These are phyloP conservation scores for Mongoloraphidia duomilia DNA, from an alignment of 2,888 invertebrate species.

Conservation along the genomic window DNA sequence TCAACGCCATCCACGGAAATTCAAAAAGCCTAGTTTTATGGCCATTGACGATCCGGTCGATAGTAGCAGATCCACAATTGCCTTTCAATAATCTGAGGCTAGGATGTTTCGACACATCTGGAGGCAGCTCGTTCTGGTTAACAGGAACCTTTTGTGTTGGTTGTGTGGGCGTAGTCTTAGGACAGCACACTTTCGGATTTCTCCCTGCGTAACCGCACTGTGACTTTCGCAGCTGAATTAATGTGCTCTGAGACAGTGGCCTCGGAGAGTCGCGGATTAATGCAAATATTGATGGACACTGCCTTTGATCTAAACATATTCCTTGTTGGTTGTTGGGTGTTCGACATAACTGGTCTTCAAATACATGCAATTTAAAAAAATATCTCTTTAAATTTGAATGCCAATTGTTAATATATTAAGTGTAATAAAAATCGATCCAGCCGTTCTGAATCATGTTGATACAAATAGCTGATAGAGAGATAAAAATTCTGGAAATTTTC, in stretches of 20 bases:
- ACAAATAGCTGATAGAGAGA: too few species aligned
- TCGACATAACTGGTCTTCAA: constrained; percentile 1
- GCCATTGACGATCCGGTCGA: constrained; percentile 45
- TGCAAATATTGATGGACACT: background rate
- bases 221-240: constrained; percentile 24
- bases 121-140: constrained; percentile 14
- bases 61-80: constrained; percentile 41
- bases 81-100: constrained; percentile 27
- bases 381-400: too few species aligned
- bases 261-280: background rate
- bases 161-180: constrained; percentile 5
- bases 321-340: constrained; percentile 7
- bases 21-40: constrained; percentile 43
- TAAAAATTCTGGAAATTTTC: too few species aligned
- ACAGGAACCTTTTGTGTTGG: constrained; percentile 4
- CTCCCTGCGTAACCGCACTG: constrained; percentile 32
- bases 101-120: constrained; percentile 27
- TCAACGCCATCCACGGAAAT: constrained; percentile 62
- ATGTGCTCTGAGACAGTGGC: background rate
- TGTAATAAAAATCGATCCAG: too few species aligned
- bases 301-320: constrained; percentile 3
- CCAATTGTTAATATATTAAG: too few species aligned
- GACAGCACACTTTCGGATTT: constrained; percentile 30
- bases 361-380: too few species aligned
- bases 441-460: too few species aligned